A percentile compares a stretch with the other conserved stretches of the same genome.
phyloP scores from a whole-genome alignment of 1,140 invertebrate genomes.

The Ectropis grisescens region DNA sequence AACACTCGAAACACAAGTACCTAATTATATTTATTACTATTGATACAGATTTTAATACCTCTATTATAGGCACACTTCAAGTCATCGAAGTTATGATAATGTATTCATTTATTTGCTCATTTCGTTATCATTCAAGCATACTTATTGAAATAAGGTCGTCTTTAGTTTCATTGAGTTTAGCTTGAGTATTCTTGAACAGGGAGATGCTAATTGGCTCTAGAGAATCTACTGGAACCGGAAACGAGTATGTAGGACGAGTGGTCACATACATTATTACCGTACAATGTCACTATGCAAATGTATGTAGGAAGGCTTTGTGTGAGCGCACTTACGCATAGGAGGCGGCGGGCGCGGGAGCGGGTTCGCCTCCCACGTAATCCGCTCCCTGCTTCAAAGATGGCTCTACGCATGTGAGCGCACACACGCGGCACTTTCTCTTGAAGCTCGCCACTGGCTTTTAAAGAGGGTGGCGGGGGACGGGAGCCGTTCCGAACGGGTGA shows the following conservation, averaged over 20 bases:
- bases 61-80: too few relatives aligned
- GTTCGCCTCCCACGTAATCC: conserved; percentile 58
- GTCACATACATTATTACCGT: conserved; percentile 65
- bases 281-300: conserved; percentile 67
- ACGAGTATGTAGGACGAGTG: conserved; percentile 31
- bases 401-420: conserved; percentile 59
- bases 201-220: conserved; percentile 18
- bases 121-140: too few relatives aligned
- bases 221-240: conserved; percentile 51
- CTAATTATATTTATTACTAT: too few relatives aligned
- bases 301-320: conserved; percentile 65
- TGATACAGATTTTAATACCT: too few relatives aligned
- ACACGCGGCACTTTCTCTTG: conserved; percentile 65
- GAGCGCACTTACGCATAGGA: conserved; percentile 61
- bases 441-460: conserved; percentile 68
- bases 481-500: conserved; percentile 54
- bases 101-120: too few relatives aligned
- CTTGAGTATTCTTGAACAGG: too few relatives aligned
- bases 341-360: conserved; percentile 45
- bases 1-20: too few relatives aligned
- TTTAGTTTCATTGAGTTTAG: too few relatives aligned
- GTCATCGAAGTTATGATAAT: too few relatives aligned
- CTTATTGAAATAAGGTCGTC: too few relatives aligned
- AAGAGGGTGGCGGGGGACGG: conserved; percentile 44
- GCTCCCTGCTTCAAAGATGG: conserved; percentile 49